Conservation (phyloP, 2,113 vertebrate genomes). For the Corythaixoides concolor region DNA sequence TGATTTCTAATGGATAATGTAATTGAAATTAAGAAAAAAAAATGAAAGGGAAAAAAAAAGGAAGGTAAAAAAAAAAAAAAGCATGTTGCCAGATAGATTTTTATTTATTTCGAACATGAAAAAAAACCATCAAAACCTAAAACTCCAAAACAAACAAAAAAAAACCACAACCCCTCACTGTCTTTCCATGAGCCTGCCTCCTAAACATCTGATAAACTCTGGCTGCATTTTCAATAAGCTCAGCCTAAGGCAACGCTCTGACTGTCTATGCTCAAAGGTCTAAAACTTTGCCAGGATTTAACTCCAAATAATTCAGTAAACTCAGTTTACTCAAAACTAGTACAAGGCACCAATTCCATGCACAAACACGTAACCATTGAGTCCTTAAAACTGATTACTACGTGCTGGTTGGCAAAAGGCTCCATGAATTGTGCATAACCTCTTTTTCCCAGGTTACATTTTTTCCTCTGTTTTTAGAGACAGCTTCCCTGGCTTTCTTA, state of each 20-base stretch:
- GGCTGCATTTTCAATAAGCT: not conserved
- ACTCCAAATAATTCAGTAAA: not conserved
- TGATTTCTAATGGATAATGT: not conserved
- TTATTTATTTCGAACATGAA: not conserved
- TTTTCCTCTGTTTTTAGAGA: not conserved
- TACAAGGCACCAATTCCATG: not conserved
- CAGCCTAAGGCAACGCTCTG: not conserved
- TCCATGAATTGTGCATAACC: not conserved
- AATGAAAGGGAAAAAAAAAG: rapidly evolving
- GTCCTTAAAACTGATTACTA: not conserved
- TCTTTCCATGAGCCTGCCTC: not conserved
- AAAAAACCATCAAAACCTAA: not conserved
- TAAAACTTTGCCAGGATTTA: not conserved
- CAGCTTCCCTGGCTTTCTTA: not conserved
- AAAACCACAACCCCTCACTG: not conserved
- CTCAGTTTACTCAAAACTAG: not conserved
- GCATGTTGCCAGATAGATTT: not conserved
- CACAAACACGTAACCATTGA: not conserved
- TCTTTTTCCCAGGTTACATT: not conserved
- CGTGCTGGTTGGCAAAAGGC: not conserved
- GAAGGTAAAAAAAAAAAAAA: rapidly evolving
- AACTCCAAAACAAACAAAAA: not conserved
- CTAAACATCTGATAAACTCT: not conserved
- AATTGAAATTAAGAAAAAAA: not conserved
- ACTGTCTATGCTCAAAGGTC: not conserved